Percentiles rank a stretch among this genome's conserved stretches.
phyloP scores from a whole-genome alignment of 2,797 vertebrate species.

The Benthosema pterotum region DNA sequence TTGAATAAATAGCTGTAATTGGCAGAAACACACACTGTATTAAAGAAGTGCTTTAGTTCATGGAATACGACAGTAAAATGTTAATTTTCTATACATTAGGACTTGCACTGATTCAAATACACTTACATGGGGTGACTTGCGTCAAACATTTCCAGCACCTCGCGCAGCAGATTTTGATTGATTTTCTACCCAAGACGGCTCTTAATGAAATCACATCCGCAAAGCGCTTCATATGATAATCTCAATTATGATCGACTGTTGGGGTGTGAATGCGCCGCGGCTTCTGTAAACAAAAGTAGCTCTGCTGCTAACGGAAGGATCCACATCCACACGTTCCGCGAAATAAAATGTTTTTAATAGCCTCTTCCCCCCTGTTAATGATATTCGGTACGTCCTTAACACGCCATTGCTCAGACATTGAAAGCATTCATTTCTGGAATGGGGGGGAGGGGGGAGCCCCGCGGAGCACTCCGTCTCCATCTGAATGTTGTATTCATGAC shows the following conservation, averaged over 20 bases:
- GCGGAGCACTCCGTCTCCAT: slow-evolving; percentile 68
- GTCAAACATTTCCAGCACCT: slow-evolving; percentile 42
- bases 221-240: slow-evolving; percentile 80
- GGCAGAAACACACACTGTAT: no score
- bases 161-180: slow-evolving; percentile 60
- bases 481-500: slow-evolving; percentile 67
- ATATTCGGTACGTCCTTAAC: slow-evolving; percentile 89
- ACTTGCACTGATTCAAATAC: background rate
- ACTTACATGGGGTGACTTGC: background rate
- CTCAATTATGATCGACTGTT: slow-evolving; percentile 77
- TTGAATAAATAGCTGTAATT: no score
- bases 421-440: slow-evolving; percentile 92
- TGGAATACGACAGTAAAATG: no score
- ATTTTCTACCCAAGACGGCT: slow-evolving; percentile 63
- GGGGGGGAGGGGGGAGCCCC: slow-evolving; percentile 79
- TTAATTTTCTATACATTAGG: background rate
- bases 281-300: slow-evolving; percentile 76
- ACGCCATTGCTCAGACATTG: slow-evolving; percentile 92
- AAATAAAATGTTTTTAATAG: slow-evolving; percentile 87
- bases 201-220: slow-evolving; percentile 75
- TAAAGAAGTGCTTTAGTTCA: no score
- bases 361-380: slow-evolving; percentile 87
- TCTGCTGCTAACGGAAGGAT: slow-evolving; percentile 79
- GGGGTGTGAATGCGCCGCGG: slow-evolving; percentile 69
- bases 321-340: slow-evolving; percentile 78